Conservation (phyloP, 2,113 vertebrate genomes). For the Cyanocitta stelleri region DNA sequence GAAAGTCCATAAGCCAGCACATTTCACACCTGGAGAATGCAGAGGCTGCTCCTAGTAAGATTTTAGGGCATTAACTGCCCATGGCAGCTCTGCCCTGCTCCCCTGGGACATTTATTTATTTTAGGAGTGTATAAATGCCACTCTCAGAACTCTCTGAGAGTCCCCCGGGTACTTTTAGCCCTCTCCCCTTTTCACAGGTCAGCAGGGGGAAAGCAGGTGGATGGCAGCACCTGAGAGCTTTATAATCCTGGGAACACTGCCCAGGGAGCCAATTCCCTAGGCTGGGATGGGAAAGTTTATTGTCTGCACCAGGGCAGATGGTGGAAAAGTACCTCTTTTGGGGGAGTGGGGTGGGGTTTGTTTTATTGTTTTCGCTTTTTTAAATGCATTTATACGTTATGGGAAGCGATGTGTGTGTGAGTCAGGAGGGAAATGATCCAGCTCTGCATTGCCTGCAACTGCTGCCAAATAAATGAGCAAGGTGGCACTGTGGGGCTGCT, state of each 20-base stretch:
- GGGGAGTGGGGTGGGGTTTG: no score
- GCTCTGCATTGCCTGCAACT: not conserved
- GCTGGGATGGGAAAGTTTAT: not conserved
- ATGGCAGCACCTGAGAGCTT: not conserved
- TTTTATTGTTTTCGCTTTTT: not conserved
- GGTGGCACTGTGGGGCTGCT: not conserved
- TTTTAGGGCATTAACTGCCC: not conserved
- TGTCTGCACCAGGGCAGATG: no score
- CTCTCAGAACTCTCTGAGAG: not conserved
- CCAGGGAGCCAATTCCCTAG: not conserved
- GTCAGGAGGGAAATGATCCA: not conserved
- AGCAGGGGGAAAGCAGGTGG: not conserved
- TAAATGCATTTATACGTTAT: fast-evolving
- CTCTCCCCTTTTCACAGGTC: not conserved
- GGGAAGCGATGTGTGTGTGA: not conserved
- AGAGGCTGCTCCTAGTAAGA: not conserved
- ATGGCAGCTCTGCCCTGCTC: not conserved
- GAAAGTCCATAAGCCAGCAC: not conserved
- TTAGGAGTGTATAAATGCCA: not conserved
- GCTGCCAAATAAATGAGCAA: not conserved
- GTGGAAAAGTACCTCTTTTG: not conserved
- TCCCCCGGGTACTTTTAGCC: not conserved
- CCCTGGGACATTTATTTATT: not conserved
- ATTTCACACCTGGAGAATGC: not conserved
- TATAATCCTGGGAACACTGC: not conserved